Evolutionary conservation across 2,888 invertebrate species (phyloP), one percentile per base, ranked within the genome.

Genomic region (Drosophila nr. fundita): DNA sequence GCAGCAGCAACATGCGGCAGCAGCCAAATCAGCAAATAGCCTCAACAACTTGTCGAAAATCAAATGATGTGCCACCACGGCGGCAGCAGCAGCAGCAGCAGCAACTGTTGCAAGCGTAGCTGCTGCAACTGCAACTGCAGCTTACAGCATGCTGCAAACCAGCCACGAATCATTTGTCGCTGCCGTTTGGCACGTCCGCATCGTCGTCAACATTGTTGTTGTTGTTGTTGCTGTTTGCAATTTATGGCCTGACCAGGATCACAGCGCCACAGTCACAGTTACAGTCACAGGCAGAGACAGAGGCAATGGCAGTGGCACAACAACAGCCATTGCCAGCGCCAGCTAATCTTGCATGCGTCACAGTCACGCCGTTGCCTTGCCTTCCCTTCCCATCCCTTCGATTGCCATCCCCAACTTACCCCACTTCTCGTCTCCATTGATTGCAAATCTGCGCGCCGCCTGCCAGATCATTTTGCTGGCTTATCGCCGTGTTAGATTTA

Each of bases 331-430:
- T 78, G 71, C 59, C 80, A 83, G 67, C 80, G 83, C 70, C 83
- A 78, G 86, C 90, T 88, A 89, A 89, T 85, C 84, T 88, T 75
- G 90, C 81, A 85, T 89, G 84, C 90, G 90, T 85, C 88, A 88
- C 81, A 88, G 82, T 89, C 87, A 76, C 83, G 86, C 71, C 73
- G 79, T 66, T 24, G 13, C 63, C 24, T 21, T 24, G 10, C 63
- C 24, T 21, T 0, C 34, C 15, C 5, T 4, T 4, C 11, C 21
- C 15, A 13, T 13, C 11, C 18, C 21, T 18, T 21, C 29, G n/a
- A 3, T 27, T 24, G 21, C n/a, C 21, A 0, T 1, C 49, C 15
- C 7, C 1, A 27, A 45, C 45, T 15, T 45, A 8, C 29, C 1
- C 15, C 57, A 40, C 38, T 11, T 11, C 32, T 13, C 49, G 45